Evolutionary conservation across 2,113 vertebrate species (phyloP), one percentile per base, ranked within the genome.

Genomic region (Colossoma macropomum): DNA sequence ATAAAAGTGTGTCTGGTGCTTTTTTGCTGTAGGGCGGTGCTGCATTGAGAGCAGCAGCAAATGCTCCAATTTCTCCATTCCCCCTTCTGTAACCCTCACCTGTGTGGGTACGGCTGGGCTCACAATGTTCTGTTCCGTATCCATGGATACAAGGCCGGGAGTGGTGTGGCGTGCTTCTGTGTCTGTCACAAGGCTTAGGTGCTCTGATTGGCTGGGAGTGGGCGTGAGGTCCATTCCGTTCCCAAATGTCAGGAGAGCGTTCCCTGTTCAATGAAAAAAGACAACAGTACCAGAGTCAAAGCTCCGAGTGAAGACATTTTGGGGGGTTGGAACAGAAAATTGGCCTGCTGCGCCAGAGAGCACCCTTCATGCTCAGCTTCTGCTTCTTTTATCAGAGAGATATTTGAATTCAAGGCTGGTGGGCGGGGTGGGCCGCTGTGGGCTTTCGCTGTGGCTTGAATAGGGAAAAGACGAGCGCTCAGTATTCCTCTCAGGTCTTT

Each of bases 191-290:
- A 88, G 88, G 87, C 88, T 93, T 82, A 90, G 88, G 30, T 87
- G 88, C 15, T 90, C 88, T 86, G 94, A 82, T 19, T 93, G 93
- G 75, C 89, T 92, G 70, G 75, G 38, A 0, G 90, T 94, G 0
- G 93, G 86, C 9, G 93, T 95, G 87, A 94, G 91, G 78, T 96
- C 92, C 28, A 93, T 91, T 75, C 89, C 95, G 0, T 95, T 96
- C 82, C 94, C 96, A 87, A 98, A 99, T 62, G 92, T 94, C 86
- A 89, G 90, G 16, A 98, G 95, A 77, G 97, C 95, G 0, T 96
- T 96, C 86, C 94, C 97, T 99, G 30, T 74, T 65, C 65, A 56
- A 77, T 25, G 30, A 45, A 45, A 41, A 89, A 60, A 88, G 21
- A 78, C 34, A 74, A 70, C 54, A 80, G 72, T 21, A 41, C 59